Evolutionary conservation across 35 echinoderm and acorn worm species (phyloP), one percentile per base, ranked within the genome.

Genomic region (Heliocidaris tuberculata): DNA sequence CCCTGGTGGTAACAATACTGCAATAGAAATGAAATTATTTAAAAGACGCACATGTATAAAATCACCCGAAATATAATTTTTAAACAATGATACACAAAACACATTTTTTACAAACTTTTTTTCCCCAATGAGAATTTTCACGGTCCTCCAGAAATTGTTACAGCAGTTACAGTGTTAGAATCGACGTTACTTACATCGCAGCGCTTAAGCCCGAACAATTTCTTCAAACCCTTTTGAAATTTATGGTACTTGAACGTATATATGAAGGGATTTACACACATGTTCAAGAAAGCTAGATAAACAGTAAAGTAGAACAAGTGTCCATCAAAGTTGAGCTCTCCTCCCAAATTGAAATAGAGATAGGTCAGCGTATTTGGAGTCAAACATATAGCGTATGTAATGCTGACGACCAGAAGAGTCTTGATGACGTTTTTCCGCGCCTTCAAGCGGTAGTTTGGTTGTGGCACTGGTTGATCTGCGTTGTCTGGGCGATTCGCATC

Each of bases 211-310:
- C 91, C 48, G 29, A 93, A 93, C n/a, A 93, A 2, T 59, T 93
- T 59, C 29, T 16, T 30, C 19, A 93, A 93, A 30, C 96, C 97
- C 19, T 94, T 50, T n/a, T 94, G 95, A 93, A 98, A 98, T 24
- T 90, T 86, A 19, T 89, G 86, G 50, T 97, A 98, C 85, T 98
- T 94, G 31, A 97, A 96, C 42, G 95, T 90, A 50, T 98, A 98
- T 16, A 98, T 97, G 50, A 98, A 94, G 8, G 97, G 97, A 86
- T 98, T 97, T 60, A 95, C 93, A 50, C 96, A 96, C 94, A 98
- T 97, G 56, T 98, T 98, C 29, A 94, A 94, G 48, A 95, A 95
- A 21, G 96, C 97, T 5, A 97, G 61, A 7, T 85, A 92, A 10
- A 97, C 95, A 4, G 96, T 95, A 9, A 96, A 30, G 30, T 95